A percentile compares a stretch with the other conserved stretches of the same genome.
Evolutionary conservation across 2,797 vertebrate genomes (phyloP).

Genomic region (Pyrrhura leucotis): DNA sequence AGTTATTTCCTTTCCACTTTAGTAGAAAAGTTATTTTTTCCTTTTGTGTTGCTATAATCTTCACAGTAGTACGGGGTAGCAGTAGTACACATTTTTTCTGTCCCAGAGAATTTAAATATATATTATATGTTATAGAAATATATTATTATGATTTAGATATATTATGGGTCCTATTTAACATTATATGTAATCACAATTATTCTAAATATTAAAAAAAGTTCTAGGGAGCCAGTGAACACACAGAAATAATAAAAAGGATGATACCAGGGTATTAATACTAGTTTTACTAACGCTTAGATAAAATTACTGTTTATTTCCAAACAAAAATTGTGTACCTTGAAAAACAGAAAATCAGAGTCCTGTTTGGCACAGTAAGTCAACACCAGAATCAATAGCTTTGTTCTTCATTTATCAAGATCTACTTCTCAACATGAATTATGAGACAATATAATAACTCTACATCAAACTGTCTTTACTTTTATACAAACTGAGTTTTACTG

Average conservation of each 20-base stretch:
- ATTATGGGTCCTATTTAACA: slow-evolving; percentile 50
- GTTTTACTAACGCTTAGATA: slow-evolving; percentile 64
- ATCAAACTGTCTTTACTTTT: slow-evolving; percentile 81
- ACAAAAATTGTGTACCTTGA: slow-evolving; percentile 72
- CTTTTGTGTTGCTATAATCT: not conserved
- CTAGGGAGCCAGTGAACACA: not conserved
- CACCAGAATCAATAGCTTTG: slow-evolving; percentile 76
- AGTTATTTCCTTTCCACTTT: not conserved
- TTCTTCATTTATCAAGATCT: slow-evolving; percentile 76
- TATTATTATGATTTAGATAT: not conserved
- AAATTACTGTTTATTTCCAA: slow-evolving; percentile 83
- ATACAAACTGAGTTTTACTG: slow-evolving; percentile 80
- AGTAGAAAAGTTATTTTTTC: not conserved
- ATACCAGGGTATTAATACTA: slow-evolving; percentile 53
- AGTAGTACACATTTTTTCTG: not conserved
- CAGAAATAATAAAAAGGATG: slow-evolving; percentile 22
- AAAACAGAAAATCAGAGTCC: slow-evolving; percentile 69
- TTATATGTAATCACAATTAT: slow-evolving; percentile 35
- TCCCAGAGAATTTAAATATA: slow-evolving; percentile 31
- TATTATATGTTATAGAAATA: not conserved
- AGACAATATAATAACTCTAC: slow-evolving; percentile 80
- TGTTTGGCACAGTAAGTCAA: slow-evolving; percentile 78
- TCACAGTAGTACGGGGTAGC: not conserved
- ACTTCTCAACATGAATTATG: slow-evolving; percentile 72
- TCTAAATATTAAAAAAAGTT: not conserved